Evolutionary conservation across 1,140 invertebrate species (phyloP), one percentile per base, ranked within the genome.

Genomic region (Andrena cerasifolii): DNA sequence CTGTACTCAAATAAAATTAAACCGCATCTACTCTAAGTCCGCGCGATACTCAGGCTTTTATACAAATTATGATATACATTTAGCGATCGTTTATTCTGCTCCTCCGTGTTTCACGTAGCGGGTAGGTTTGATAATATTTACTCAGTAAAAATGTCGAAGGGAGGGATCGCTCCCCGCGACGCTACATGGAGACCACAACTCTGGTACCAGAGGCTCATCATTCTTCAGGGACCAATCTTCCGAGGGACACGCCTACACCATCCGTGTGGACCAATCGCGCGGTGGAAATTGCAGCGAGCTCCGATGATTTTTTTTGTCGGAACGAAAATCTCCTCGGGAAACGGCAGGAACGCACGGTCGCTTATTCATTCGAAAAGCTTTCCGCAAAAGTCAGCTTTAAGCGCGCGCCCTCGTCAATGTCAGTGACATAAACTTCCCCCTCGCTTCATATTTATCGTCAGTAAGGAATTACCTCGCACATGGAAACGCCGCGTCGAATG

Each of bases 161-260:
- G 31, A 14, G 28, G 53, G 54, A 47, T 47, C 16, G 6, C 59
- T 49, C 12, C 40, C 26, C 33, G 26, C 51, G 21, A 7, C 28
- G 56, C 75, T 51, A 54, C 54, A 61, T 59, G 47, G 75, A 62
- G 47, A 12, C 51, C 21, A 33, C n/a, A 40, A 40, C 31, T 31
- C 51, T 65, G 47, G 43, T 59, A 66, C 78, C 54, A 53, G 10
- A 40, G 54, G 61, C 73, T 61, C 81, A 90, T 84, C 84, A 87
- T 83, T 58, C 79, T 78, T 71, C 73, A 70, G 74, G 51, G 66
- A 84, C 84, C 85, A 86, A 87, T 90, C 78, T 86, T 85, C 51
- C 68, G 4, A n/a, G 61, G 73, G 87, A 73, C 80, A 87, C 87
- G 89, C 89, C 90, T 87, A 86, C 86, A 21, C 24, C 70, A 65